phyloP scores from a whole-genome alignment of 2,888 invertebrate genomes.

The Megamerina dolium region DNA sequence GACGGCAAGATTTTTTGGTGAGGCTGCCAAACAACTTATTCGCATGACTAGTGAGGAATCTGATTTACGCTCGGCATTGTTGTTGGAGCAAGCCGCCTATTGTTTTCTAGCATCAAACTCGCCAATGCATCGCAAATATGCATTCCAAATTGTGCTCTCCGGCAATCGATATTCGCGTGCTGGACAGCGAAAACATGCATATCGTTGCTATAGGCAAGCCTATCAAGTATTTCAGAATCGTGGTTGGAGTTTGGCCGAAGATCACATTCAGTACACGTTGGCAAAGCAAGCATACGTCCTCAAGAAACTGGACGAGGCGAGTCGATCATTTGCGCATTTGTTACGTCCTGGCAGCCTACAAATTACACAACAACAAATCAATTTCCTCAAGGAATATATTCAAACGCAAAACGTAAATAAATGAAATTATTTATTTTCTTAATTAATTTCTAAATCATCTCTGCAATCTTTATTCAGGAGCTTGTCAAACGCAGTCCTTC shows the following conservation, averaged over 20 bases:
- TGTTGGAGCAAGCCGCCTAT: slow-evolving; percentile 92
- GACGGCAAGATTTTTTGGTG: slow-evolving; percentile 70
- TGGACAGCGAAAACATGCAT: slow-evolving; percentile 84
- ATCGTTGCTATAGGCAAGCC: slow-evolving; percentile 87
- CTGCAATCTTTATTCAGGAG: slow-evolving; percentile 29
- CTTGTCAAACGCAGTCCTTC: slow-evolving; percentile 39
- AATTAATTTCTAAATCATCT: background rate
- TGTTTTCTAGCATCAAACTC: slow-evolving; percentile 67
- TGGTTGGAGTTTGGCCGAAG: slow-evolving; percentile 88
- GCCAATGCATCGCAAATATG: slow-evolving; percentile 83
- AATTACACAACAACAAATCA: slow-evolving; percentile 65
- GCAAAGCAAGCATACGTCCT: slow-evolving; percentile 83
- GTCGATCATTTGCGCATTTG: slow-evolving; percentile 71
- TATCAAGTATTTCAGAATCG: slow-evolving; percentile 66
- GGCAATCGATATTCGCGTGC: slow-evolving; percentile 93
- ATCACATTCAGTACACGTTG: slow-evolving; percentile 92
- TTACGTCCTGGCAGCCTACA: slow-evolving; percentile 66
- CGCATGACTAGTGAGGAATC: slow-evolving; percentile 96
- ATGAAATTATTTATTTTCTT: background rate
- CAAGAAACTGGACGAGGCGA: slow-evolving; percentile 64
- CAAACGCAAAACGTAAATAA: slow-evolving; percentile 69
- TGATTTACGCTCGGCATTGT: slow-evolving; percentile 87
- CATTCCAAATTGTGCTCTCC: slow-evolving; percentile 93
- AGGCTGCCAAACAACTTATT: slow-evolving; percentile 92
- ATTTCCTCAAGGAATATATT: slow-evolving; percentile 83